These are phyloP conservation scores for Geophilus truncorum DNA, from an alignment of 2,888 invertebrate species.

Conservation along the genomic window DNA sequence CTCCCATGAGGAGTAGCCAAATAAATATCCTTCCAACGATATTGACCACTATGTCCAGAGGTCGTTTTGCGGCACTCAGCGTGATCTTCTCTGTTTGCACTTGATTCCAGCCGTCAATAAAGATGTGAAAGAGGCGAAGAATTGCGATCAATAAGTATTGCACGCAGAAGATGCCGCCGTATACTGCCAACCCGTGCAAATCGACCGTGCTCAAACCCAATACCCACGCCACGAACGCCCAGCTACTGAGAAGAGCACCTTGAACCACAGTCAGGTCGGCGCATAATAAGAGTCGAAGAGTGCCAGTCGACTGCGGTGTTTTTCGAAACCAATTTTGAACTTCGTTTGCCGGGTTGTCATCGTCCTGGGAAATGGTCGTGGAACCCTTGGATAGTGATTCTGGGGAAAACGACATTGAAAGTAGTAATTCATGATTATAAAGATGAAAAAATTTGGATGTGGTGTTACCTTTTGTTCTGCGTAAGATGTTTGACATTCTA, in stretches of 20 bases:
- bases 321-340: neutral
- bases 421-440: neutral
- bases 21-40: neutral
- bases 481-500: neutral
- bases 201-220: neutral
- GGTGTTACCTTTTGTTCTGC: neutral
- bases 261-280: neutral
- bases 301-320: neutral
- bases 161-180: slow-evolving; percentile 28
- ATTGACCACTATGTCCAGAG: neutral
- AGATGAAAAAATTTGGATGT: too few species aligned
- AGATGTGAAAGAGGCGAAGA: neutral
- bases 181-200: neutral
- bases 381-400: neutral
- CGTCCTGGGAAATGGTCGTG: neutral
- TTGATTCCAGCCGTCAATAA: slow-evolving; percentile 25
- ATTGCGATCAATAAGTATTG: neutral
- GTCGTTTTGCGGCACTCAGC: neutral
- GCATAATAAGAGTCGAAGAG: slow-evolving; percentile 2
- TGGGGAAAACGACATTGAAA: neutral
- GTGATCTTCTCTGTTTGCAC: neutral
- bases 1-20: neutral
- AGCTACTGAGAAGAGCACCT: slow-evolving; percentile 7
- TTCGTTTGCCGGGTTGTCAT: neutral
- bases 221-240: slow-evolving; percentile 1